These are phyloP conservation scores for Drosophila mayri DNA, from an alignment of 1,140 invertebrate species.

Conservation along the genomic window DNA sequence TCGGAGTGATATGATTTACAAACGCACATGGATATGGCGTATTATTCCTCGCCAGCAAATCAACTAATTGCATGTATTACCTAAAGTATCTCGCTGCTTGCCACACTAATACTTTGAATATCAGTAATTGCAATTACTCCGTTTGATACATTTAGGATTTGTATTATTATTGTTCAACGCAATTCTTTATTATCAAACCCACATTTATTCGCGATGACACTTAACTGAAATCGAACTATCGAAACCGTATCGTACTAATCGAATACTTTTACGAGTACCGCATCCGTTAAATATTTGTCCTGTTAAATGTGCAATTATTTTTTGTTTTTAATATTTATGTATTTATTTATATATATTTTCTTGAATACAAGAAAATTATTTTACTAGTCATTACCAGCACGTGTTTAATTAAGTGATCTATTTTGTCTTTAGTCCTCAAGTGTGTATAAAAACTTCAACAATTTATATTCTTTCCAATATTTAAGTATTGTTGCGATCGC, in stretches of 20 bases:
- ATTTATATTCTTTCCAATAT: too few species aligned
- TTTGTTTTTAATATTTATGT: neutral
- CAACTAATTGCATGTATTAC: constrained; percentile 3
- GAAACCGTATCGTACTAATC: neutral
- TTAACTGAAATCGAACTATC: constrained; percentile 31
- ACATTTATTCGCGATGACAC: constrained; percentile 40
- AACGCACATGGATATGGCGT: constrained; percentile 39
- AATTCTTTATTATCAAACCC: constrained; percentile 50
- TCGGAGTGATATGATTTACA: constrained; percentile 40
- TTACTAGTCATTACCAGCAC: too few species aligned
- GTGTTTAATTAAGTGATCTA: too few species aligned
- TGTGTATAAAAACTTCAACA: too few species aligned
- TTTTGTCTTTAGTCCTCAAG: too few species aligned
- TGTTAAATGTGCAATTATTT: neutral
- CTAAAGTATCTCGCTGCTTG: constrained; percentile 15
- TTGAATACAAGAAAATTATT: too few species aligned
- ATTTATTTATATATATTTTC: neutral
- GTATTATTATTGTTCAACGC: constrained; percentile 50
- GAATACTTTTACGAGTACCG: neutral
- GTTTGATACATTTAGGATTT: constrained; percentile 29
- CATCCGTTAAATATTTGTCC: neutral
- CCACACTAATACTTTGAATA: constrained; percentile 4
- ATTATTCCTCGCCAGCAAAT: constrained; percentile 4
- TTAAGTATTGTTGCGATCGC: too few species aligned
- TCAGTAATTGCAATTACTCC: constrained; percentile 20